Evolutionary conservation across 2,113 vertebrate genomes (phyloP).

Genomic region (Stigmatopora argus): DNA sequence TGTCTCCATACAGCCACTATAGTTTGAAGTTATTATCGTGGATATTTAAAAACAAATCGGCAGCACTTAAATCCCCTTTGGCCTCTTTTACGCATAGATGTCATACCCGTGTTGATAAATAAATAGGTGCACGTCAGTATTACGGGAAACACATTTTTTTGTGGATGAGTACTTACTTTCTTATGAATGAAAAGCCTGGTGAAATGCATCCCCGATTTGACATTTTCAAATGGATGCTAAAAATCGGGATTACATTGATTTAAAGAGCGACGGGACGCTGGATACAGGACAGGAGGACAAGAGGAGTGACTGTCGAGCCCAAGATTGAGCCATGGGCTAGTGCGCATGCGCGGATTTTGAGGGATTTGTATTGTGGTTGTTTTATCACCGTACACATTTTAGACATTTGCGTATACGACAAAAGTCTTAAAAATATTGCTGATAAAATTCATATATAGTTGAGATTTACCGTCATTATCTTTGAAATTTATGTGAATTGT

Average conservation of each 20-base stretch:
- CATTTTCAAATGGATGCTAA: constrained; percentile 31
- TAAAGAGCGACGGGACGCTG: constrained; percentile 1
- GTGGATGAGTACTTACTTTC: constrained; percentile 40
- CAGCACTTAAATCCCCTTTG: constrained; percentile 24
- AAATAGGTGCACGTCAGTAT: neutral
- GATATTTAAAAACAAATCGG: neutral
- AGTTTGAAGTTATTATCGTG: neutral
- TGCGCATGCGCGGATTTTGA: constrained; percentile 30
- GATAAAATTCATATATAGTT: neutral
- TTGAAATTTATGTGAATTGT: constrained; percentile 48
- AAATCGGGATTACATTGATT: neutral
- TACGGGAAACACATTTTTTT: neutral
- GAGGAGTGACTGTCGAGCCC: constrained; percentile 28
- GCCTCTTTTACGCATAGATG: constrained; percentile 28
- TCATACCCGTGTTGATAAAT: constrained; percentile 15
- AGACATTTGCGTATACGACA: neutral
- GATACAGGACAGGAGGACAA: neutral
- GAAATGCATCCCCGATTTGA: neutral
- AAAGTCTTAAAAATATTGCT: neutral
- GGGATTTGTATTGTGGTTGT: constrained; percentile 36
- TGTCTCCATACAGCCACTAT: neutral
- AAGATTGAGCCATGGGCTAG: constrained; percentile 6
- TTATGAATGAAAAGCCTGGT: constrained; percentile 16
- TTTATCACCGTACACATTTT: constrained; percentile 28
- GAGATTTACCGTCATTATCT: rapidly evolving